A percentile compares a stretch with the other conserved stretches of the same genome.
Conservation (phyloP, 2,113 vertebrate species). For the Miniopterus natalensis region DNA sequence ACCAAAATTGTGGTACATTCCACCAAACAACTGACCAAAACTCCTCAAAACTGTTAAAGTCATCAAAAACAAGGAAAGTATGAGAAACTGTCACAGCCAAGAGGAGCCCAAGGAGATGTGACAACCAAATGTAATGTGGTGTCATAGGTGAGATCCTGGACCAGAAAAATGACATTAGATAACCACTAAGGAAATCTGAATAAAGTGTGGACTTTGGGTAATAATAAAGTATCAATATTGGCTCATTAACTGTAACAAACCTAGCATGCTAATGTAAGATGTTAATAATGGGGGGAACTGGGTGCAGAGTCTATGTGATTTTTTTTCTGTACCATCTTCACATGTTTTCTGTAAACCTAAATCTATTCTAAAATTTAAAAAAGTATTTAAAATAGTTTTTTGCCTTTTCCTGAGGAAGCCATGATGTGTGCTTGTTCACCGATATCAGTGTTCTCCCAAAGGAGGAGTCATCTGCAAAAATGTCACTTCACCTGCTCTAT, state of each 20-base stretch:
- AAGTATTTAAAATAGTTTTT: conserved; percentile 1
- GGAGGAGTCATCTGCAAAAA: neutral
- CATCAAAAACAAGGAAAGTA: neutral
- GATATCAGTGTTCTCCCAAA: neutral
- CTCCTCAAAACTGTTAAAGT: neutral
- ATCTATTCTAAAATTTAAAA: neutral
- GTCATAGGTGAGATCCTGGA: neutral
- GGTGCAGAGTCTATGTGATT: no score
- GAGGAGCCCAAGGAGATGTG: neutral
- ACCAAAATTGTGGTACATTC: neutral
- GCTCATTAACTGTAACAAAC: neutral
- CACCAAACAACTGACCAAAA: neutral
- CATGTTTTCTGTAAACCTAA: neutral
- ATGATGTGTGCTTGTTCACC: neutral
- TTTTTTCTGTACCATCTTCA: neutral
- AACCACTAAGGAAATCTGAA: neutral
- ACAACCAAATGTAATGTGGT: neutral
- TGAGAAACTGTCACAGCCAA: neutral
- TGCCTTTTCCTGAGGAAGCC: neutral
- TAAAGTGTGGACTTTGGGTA: neutral
- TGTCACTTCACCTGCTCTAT: neutral
- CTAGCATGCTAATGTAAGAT: no score
- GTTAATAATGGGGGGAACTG: neutral
- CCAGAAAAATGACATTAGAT: neutral
- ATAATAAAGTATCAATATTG: neutral